Percentiles rank a stretch among this genome's conserved stretches.
Conservation (phyloP, 2,888 invertebrate genomes). For the Drosophila ustulata region DNA sequence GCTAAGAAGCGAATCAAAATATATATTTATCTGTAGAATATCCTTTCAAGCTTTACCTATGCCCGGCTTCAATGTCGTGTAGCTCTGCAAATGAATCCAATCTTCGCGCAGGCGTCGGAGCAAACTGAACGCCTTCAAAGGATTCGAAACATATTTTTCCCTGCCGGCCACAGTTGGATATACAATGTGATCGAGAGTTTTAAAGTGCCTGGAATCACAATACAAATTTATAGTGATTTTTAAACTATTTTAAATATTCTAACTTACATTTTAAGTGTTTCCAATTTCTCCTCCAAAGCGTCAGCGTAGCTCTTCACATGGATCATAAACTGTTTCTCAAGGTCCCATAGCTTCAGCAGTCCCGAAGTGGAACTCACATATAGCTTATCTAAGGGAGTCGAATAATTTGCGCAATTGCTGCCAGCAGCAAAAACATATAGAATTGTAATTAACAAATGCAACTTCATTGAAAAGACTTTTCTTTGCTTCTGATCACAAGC, state of each 20-base stretch:
- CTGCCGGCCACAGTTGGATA: neutral
- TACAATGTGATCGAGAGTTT: slow-evolving; percentile 7
- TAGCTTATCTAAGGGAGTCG: neutral
- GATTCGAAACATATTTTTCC: slow-evolving; percentile 51
- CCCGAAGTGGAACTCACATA: slow-evolving; percentile 43
- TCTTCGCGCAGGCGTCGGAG: slow-evolving; percentile 57
- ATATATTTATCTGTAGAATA: neutral
- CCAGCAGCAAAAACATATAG: neutral
- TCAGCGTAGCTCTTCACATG: slow-evolving; percentile 34
- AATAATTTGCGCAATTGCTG: neutral
- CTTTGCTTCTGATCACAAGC: neutral
- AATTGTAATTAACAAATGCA: neutral
- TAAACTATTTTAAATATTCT: too few species aligned
- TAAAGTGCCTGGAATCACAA: slow-evolving; percentile 43
- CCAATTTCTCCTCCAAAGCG: slow-evolving; percentile 40
- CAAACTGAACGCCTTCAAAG: slow-evolving; percentile 46
- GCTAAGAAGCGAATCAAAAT: slow-evolving; percentile 8
- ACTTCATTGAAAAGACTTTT: slow-evolving; percentile 28
- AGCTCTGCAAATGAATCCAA: slow-evolving; percentile 47
- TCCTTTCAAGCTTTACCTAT: slow-evolving; percentile 19
- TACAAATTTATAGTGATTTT: neutral
- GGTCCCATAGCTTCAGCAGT: slow-evolving; percentile 21
- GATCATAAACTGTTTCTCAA: slow-evolving; percentile 47
- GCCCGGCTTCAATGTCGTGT: slow-evolving; percentile 10
- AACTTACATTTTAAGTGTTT: slow-evolving; percentile 44